Evolutionary conservation across 2,888 invertebrate species (phyloP), one percentile per base, ranked within the genome.

Genomic region (Fissipunctia ypsillon): DNA sequence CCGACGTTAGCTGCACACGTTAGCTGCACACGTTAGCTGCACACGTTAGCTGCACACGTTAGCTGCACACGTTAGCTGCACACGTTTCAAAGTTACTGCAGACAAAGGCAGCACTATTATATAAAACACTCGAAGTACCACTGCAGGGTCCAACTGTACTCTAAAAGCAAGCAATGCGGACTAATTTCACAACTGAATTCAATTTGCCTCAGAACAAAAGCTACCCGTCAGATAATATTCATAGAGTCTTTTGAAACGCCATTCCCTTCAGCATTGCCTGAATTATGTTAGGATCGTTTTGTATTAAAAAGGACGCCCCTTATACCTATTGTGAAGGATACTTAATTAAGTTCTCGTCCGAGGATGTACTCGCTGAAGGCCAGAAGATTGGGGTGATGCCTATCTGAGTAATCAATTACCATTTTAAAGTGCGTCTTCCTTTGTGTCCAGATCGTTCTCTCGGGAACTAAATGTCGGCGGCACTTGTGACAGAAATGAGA

Each of bases 171-270:
- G 67, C 60, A 83, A 83, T 80, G 80, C 69, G 54, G 66, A 69
- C 69, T 84, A 68, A 66, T 84, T 81, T 79, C 61, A 71, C 78
- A 75, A 80, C 68, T 80, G 73, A 74, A 84, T 81, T 76, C 68
- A 76, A 86, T 85, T 86, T 86, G 60, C 64, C 75, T 63, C 69
- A 74, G 81, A 81, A 85, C 79, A 86, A 81, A 84, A 72, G 78
- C 78, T 67, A 52, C 74, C 45, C 66, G 57, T 35, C 73, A 67
- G 77, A 79, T 76, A 79, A 79, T 84, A 86, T 84, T 81, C 86
- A 81, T 75, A 84, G 80, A 84, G 84, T 72, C 78, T 76, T 81
- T 84, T 76, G 70, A 71, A 76, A 72, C 74, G 68, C 63, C 43
- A 61, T 73, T 76, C 71, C 57, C 70, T 65, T 70, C 48, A 80